A percentile compares a stretch with the other conserved stretches of the same genome.
These are phyloP conservation scores for Amaurobius ferox DNA, from an alignment of 2,888 invertebrate species.

Conservation along the genomic window DNA sequence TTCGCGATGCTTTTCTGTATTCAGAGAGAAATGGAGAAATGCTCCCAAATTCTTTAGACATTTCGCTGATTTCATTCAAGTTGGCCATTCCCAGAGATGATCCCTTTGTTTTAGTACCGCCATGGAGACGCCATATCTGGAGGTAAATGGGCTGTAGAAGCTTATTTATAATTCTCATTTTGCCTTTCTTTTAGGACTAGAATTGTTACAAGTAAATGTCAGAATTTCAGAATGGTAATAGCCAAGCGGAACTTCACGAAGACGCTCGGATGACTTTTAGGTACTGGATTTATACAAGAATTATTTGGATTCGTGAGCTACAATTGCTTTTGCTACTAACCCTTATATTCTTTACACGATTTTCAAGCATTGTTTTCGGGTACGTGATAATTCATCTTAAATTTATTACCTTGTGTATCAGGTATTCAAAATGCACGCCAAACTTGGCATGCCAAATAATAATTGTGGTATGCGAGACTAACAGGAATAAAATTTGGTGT, in stretches of 20 bases:
- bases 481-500: too few relatives aligned
- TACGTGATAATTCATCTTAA: too few relatives aligned
- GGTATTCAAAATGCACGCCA: too few relatives aligned
- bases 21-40: not conserved
- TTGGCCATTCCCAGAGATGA: not conserved
- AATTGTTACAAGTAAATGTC: conserved; percentile 1
- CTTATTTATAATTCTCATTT: conserved; percentile 13
- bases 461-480: too few relatives aligned
- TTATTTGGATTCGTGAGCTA: not conserved
- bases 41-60: not conserved
- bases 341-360: too few relatives aligned
- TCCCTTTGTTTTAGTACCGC: not conserved
- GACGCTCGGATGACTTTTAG: not conserved
- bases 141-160: conserved; percentile 16
- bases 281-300: not conserved
- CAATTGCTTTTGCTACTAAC: too few relatives aligned
- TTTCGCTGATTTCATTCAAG: conserved; percentile 6
- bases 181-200: not conserved
- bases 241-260: not conserved
- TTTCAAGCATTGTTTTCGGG: too few relatives aligned
- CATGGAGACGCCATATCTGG: conserved; percentile 4
- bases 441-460: too few relatives aligned
- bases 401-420: too few relatives aligned
- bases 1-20: not conserved
- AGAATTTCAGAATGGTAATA: not conserved